phyloP scores from a whole-genome alignment of 2,113 vertebrate species.

The Erythrocercus mccallii region DNA sequence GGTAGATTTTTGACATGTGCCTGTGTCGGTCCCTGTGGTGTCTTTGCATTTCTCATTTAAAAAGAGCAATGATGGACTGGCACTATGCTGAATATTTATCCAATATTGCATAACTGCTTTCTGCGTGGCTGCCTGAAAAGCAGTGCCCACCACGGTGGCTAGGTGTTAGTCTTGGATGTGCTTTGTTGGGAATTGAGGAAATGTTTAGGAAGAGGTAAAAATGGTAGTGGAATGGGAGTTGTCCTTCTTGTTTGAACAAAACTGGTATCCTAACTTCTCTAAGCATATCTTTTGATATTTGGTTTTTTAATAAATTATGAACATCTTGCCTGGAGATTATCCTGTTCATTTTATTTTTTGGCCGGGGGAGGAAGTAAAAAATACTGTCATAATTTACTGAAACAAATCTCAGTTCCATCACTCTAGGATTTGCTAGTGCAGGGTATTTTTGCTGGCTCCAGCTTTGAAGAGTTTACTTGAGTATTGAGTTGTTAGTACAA shows the following conservation, averaged over 20 bases:
- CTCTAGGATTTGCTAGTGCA: not conserved
- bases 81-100: not conserved
- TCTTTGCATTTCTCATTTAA: not conserved
- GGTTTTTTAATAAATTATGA: not conserved
- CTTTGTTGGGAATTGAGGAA: not conserved
- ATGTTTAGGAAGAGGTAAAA: not conserved
- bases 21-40: rapidly evolving
- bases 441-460: not conserved
- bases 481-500: not conserved
- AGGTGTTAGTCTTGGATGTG: not conserved
- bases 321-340: not conserved
- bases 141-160: rapidly evolving
- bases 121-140: not conserved
- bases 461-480: not conserved
- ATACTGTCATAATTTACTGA: not conserved
- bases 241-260: not conserved
- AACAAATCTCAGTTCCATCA: not conserved
- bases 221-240: not conserved
- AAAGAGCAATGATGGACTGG: not conserved
- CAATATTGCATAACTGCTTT: not conserved
- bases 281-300: not conserved
- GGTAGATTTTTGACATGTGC: not conserved
- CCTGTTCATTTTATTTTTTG: not conserved
- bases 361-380: too few relatives aligned
- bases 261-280: not conserved